Base-by-base conservation (phyloP, 2,797 vertebrate species). In the Characodon lateralis region DNA sequence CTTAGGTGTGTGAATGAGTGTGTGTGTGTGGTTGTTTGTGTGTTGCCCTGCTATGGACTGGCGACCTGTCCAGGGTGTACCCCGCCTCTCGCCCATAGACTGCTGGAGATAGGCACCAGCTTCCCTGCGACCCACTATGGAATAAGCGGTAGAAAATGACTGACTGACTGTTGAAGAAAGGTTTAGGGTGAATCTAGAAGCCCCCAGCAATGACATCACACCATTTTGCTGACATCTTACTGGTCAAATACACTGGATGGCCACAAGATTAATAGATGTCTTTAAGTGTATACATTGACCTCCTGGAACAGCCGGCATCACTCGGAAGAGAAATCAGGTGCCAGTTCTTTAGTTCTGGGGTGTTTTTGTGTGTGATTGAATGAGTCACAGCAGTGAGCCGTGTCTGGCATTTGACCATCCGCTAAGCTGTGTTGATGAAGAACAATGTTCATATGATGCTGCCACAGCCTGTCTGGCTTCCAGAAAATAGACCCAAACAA, bases 401-500 rank as follows among this genome's bases (percentile, higher is more conserved):
- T 24, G 53, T 53, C 68, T 84, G 61, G 48, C 73, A 76, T 86
- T 74, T 82, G 80, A 78, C 66, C 75, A 61, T 79, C 48, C 78
- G 73, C 72, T 84, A 56, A 83, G 20, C 50, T 63, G 58, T 9
- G 58, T 48, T 39, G 51, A 90, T 72, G 72, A 75, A 81, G 83
- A 71, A 75, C 78, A 31, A 31, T 70, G 31, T 83, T 76, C 61
- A 74, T 39, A 75, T 65, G 73, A 28, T 66, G 56, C 70, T 51
- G 77, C 73, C 61, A 80, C 72, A 46, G 72, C 71, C 77, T 20
- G 51, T 51, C 71, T 26, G 68, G 35, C 72, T 83, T n/a, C 58
- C 46, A n/a, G 51, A 75, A 68, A 83, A 87, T 79, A 83, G 68
- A 71, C 84, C 80, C 81, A 83, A 79, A 77, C 77, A 89, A 90